Conservation (phyloP, 2,113 vertebrate species). For the Psettodes erumei region DNA sequence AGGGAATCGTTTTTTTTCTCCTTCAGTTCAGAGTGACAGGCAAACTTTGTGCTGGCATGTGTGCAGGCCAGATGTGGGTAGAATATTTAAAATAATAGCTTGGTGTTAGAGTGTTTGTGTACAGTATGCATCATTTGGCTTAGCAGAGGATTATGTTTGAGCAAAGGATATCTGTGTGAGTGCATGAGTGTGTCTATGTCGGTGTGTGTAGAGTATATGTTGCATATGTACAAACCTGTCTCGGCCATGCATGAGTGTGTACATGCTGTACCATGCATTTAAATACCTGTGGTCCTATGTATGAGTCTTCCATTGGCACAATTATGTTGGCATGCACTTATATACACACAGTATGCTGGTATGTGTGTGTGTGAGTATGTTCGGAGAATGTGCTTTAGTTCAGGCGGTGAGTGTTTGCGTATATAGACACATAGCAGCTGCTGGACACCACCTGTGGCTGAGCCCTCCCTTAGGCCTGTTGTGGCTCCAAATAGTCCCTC, state of each 20-base stretch:
- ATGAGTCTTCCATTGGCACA: slow-evolving; percentile 29
- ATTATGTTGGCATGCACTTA: slow-evolving; percentile 44
- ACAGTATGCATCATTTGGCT: slow-evolving; percentile 35
- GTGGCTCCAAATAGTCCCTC: slow-evolving; percentile 71
- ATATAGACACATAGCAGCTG: slow-evolving; percentile 74
- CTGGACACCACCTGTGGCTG: slow-evolving; percentile 76
- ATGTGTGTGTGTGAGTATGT: slow-evolving; percentile 33
- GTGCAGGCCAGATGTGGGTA: slow-evolving; percentile 61
- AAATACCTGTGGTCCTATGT: slow-evolving; percentile 31
- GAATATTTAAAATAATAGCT: slow-evolving; percentile 49
- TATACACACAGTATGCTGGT: slow-evolving; percentile 22
- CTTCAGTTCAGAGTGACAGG: slow-evolving; percentile 43
- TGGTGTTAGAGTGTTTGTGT: slow-evolving; percentile 39
- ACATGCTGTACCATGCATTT: slow-evolving; percentile 33
- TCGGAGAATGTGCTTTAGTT: slow-evolving; percentile 57
- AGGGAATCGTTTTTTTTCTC: slow-evolving; percentile 29
- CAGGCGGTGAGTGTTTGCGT: slow-evolving; percentile 62
- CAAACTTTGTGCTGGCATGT: slow-evolving; percentile 44
- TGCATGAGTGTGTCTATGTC: slow-evolving; percentile 28
- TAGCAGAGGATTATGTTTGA: slow-evolving; percentile 32
- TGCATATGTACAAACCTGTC: slow-evolving; percentile 12
- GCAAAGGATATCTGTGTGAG: slow-evolving; percentile 18
- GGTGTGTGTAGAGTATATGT: slow-evolving; percentile 10
- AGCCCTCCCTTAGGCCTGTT: slow-evolving; percentile 66
- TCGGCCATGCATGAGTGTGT: slow-evolving; percentile 2